Evolutionary conservation across 2,888 invertebrate species (phyloP).

Genomic region (Spicauda simplicius): DNA sequence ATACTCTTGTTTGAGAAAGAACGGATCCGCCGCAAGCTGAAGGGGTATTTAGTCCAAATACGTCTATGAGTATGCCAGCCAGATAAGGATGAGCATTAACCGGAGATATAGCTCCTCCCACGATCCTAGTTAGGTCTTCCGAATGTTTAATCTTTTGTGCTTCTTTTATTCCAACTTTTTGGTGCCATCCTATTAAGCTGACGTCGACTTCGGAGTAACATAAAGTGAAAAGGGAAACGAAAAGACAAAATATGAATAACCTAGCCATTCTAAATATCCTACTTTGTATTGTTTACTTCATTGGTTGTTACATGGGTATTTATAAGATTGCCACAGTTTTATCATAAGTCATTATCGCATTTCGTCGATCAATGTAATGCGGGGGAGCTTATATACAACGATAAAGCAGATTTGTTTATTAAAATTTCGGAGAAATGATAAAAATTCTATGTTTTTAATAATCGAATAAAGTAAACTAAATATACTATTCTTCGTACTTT

Average conservation of each 20-base stretch:
- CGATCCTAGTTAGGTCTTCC: slow-evolving; percentile 58
- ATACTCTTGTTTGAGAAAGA: slow-evolving; percentile 55
- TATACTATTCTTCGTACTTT: too few relatives aligned
- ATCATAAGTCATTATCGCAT: not conserved
- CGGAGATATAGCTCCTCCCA: slow-evolving; percentile 64
- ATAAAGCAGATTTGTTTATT: not conserved
- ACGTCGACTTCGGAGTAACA: slow-evolving; percentile 41
- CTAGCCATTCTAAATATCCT: not conserved
- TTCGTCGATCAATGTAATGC: not conserved
- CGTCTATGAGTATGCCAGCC: slow-evolving; percentile 64
- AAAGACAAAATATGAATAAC: slow-evolving; percentile 8
- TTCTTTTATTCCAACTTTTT: slow-evolving; percentile 59
- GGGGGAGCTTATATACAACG: slow-evolving; percentile 2
- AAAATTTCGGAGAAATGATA: not conserved
- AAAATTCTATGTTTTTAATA: too few relatives aligned
- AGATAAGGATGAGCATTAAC: slow-evolving; percentile 64
- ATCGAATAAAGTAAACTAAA: too few relatives aligned
- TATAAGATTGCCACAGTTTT: slow-evolving; percentile 6
- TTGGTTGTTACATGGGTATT: slow-evolving; percentile 8
- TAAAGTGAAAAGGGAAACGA: slow-evolving; percentile 35
- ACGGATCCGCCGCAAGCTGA: slow-evolving; percentile 71
- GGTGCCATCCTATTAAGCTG: slow-evolving; percentile 59
- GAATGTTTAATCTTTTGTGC: slow-evolving; percentile 56
- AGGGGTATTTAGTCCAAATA: slow-evolving; percentile 53
- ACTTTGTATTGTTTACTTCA: slow-evolving; percentile 2